Evolutionary conservation across 2,888 invertebrate genomes (phyloP), one percentile per base, ranked within the genome.

Genomic region (Pyrrhia umbra): DNA sequence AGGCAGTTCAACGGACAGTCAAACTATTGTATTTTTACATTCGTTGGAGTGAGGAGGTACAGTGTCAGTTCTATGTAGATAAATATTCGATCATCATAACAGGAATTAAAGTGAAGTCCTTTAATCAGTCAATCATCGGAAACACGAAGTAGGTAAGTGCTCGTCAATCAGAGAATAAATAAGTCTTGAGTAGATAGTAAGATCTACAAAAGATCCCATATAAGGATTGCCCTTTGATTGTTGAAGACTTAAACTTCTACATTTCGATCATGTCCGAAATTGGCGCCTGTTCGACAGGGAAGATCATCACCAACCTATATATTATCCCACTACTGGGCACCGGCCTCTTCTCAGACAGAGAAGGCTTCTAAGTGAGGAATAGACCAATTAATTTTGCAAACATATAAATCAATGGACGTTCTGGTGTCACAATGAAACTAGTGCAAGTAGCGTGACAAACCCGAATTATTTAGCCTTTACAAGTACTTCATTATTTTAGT

Each of bases 1-100:
- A 52, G 8, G 10, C 68, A 55, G 9, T 51, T 57, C 64, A 21
- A 54, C 43, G 6, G 16, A 54, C 54, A 49, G 54, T 69, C 40
- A 30, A 23, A 21, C 40, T 16, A 46, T 46, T 30, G 25, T 51
- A 25, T 46, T 8, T 23, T 37, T 3, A 45, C 15, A 46, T 51
- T 40, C n/a, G 9, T 16, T 40, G 20, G 23, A 39, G 59, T 39
- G 57, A 6, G 27, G 13, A 64, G 18, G 45, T 20, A 18, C 9
- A 23, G 21, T 18, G 59, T 50, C 30, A 18, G 20, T 39, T 50
- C 6, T 23, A 23, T 16, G 18, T 42, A 15, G 13, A n/a, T 13
- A 16, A 6, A 4, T 42, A 20, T 15, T 43, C 10, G 20, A 5
- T 18, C 18, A 9, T 21, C 23, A 9, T 6, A 34, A 30, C 18